phyloP scores from a whole-genome alignment of 2,888 invertebrate genomes.

The Heterodera filipjevi region DNA sequence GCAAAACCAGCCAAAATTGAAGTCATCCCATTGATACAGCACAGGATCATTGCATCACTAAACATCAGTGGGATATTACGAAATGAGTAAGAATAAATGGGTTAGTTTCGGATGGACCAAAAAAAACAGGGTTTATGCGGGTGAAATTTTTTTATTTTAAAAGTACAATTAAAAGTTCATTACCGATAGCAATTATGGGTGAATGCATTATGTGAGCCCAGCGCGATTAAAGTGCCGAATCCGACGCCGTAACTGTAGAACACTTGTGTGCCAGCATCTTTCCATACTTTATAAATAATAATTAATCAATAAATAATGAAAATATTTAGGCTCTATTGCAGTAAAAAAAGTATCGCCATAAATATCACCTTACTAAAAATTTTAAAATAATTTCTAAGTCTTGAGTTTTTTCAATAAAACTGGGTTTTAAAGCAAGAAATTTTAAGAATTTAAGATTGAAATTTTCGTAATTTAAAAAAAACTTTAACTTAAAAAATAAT shows the following conservation, averaged over 20 bases:
- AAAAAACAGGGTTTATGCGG: no score
- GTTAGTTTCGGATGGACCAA: no score
- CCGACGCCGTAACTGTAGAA: slow-evolving; percentile 66
- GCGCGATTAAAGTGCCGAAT: slow-evolving; percentile 64
- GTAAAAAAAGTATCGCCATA: no score
- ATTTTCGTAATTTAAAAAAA: no score
- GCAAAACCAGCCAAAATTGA: slow-evolving; percentile 65
- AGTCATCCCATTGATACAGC: slow-evolving; percentile 66
- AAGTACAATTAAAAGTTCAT: neutral
- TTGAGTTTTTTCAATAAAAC: no score
- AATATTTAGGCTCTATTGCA: no score
- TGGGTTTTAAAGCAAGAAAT: no score
- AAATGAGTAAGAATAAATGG: no score
- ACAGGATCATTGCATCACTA: slow-evolving; percentile 68
- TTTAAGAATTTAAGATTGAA: no score
- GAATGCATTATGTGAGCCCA: slow-evolving; percentile 65
- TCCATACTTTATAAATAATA: slow-evolving; percentile 53
- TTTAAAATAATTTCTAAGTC: no score
- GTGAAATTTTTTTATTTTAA: neutral
- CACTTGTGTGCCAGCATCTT: slow-evolving; percentile 65
- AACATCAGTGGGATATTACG: slow-evolving; percentile 20
- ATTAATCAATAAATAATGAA: neutral
- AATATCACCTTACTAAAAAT: no score
- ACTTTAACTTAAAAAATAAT: no score
- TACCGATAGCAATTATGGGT: slow-evolving; percentile 63